Percentiles rank a stretch among this genome's conserved stretches.
These are phyloP conservation scores for Parotocinclus haroldoi DNA, from an alignment of 2,797 vertebrate genomes.

Conservation along the genomic window DNA sequence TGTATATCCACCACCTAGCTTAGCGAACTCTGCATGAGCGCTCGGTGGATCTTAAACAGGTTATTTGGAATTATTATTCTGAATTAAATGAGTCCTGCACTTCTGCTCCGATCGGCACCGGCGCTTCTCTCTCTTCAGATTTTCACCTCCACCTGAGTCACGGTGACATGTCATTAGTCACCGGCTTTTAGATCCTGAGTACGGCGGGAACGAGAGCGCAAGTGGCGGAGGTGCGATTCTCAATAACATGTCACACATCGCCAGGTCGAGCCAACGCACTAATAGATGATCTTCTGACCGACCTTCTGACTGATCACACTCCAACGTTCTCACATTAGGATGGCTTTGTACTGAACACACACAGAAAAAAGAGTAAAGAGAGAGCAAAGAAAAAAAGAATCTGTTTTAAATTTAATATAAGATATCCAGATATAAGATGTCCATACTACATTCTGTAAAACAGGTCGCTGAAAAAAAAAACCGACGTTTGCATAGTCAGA, in stretches of 20 bases:
- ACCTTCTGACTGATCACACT: constrained; percentile 24
- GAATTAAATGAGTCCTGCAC: too few species aligned
- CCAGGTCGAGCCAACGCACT: constrained; percentile 33
- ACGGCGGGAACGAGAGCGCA: constrained; percentile 29
- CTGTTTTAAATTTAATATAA: too few species aligned
- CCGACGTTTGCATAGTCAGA: too few species aligned
- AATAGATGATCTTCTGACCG: constrained; percentile 32
- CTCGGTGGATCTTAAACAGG: too few species aligned
- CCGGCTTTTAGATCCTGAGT: constrained; percentile 32
- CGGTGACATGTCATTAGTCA: constrained; percentile 46
- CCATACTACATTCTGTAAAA: too few species aligned
- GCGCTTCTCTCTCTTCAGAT: constrained; percentile 21
- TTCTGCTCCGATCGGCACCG: not conserved
- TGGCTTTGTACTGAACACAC: not conserved
- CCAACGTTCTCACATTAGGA: not conserved
- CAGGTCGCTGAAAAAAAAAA: too few species aligned
- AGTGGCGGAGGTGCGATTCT: constrained; percentile 37
- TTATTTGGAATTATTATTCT: too few species aligned
- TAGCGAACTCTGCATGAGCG: too few species aligned
- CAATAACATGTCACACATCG: constrained; percentile 32
- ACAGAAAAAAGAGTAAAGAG: too few species aligned
- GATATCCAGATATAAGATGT: too few species aligned
- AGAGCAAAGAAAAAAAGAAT: too few species aligned
- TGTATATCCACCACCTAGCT: too few species aligned
- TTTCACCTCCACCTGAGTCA: constrained; percentile 39